phyloP scores from a whole-genome alignment of 92 coral and sea anemone genomes.

The Palythoa grandis region DNA sequence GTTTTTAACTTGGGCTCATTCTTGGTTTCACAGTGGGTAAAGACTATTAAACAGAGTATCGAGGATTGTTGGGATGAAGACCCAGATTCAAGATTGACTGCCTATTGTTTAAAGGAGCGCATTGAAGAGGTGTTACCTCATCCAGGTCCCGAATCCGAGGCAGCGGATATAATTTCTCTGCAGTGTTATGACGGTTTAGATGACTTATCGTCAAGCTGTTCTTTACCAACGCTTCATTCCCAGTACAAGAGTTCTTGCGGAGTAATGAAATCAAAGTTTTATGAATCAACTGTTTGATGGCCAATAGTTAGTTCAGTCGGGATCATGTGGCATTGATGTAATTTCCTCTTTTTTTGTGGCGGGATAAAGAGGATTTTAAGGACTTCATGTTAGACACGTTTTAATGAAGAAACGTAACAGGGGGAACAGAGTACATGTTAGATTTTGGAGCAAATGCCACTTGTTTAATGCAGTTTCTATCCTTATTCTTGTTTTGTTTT shows the following conservation, averaged over 20 bases:
- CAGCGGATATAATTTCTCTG: not conserved
- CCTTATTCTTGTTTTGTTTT: too few relatives aligned
- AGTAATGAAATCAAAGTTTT: not conserved
- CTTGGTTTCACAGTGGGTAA: not conserved
- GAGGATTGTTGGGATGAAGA: slow-evolving; percentile 94
- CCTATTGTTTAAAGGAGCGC: slow-evolving; percentile 77
- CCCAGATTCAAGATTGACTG: slow-evolving; percentile 83
- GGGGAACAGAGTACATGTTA: too few relatives aligned
- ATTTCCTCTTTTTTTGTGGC: too few relatives aligned
- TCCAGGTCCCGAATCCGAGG: not conserved
- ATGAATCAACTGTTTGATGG: not conserved
- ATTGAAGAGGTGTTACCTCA: slow-evolving; percentile 6
- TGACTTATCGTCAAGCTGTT: not conserved
- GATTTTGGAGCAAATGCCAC: too few relatives aligned
- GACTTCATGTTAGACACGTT: too few relatives aligned
- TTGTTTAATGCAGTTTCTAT: too few relatives aligned
- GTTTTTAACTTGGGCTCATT: not conserved
- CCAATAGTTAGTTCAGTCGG: not conserved
- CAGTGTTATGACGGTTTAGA: not conserved
- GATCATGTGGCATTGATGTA: too few relatives aligned
- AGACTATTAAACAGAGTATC: slow-evolving; percentile 35
- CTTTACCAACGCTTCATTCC: not conserved
- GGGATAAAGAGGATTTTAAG: too few relatives aligned
- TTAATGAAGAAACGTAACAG: too few relatives aligned
- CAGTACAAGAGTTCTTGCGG: not conserved